Evolutionary conservation across 1,140 invertebrate species (phyloP).

Genomic region (Drosophila lowei): DNA sequence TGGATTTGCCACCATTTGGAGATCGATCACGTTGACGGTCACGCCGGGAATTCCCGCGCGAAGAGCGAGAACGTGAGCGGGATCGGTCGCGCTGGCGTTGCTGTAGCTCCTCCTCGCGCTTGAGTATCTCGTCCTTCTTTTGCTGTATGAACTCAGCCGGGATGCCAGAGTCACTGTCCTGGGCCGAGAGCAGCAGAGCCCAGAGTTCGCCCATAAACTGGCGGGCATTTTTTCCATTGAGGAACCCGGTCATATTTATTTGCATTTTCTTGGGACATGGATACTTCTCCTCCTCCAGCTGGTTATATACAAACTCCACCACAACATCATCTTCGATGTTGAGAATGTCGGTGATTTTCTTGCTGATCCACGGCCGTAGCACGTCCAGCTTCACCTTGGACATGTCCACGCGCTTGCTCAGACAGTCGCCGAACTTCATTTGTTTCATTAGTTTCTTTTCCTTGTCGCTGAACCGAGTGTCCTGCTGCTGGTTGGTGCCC

Average conservation of each 20-base stretch:
- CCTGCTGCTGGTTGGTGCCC: conserved; percentile 99
- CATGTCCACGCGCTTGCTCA: conserved; percentile 98
- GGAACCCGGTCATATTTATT: conserved; percentile 99
- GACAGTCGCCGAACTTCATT: conserved; percentile 98
- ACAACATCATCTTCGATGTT: conserved; percentile 99
- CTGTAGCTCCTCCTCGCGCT: conserved; percentile 85
- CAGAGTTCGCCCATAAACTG: conserved; percentile 99
- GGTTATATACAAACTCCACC: conserved; percentile 99
- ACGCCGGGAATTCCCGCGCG: conserved; percentile 35
- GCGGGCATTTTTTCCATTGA: conserved; percentile 98
- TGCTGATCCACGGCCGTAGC: conserved; percentile 99
- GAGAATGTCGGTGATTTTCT: conserved; percentile 97
- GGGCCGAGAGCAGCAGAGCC: conserved; percentile 96
- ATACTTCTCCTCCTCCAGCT: conserved; percentile 95
- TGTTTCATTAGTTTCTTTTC: conserved; percentile 99
- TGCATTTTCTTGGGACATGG: conserved; percentile 99
- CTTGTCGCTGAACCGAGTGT: conserved; percentile 99
- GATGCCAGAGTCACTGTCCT: conserved; percentile 97
- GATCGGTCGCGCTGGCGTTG: conserved; percentile 65
- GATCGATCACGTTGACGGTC: conserved; percentile 57
- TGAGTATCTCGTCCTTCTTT: conserved; percentile 98
- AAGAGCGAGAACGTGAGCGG: conserved; percentile 52
- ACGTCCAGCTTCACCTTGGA: conserved; percentile 98
- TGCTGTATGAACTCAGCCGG: conserved; percentile 96
- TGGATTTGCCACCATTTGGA: conserved; percentile 28